These are phyloP conservation scores for Struthidea cinerea DNA, from an alignment of 2,113 vertebrate genomes.

Conservation along the genomic window DNA sequence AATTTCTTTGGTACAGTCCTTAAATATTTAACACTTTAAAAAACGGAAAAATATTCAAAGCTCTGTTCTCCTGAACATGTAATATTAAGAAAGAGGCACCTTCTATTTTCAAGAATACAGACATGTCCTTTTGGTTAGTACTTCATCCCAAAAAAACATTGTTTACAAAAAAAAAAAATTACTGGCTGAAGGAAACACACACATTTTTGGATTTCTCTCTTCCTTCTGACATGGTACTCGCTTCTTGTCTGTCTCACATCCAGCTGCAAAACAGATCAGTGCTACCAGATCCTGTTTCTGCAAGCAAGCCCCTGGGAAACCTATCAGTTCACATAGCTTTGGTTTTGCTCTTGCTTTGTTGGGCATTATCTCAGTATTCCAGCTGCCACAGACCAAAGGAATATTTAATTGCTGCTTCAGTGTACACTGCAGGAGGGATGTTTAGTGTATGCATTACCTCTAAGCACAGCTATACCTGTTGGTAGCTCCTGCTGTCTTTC, in stretches of 20 bases:
- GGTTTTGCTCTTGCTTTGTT: not conserved
- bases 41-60: not conserved
- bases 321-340: not conserved
- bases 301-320: not conserved
- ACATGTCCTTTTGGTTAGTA: not conserved
- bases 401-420: not conserved
- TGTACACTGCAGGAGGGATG: not conserved
- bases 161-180: not conserved
- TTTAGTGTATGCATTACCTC: not conserved
- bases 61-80: not conserved
- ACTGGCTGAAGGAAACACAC: not conserved
- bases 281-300: not conserved
- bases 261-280: not conserved
- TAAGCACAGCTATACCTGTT: not conserved
- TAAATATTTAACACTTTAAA: not conserved
- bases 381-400: not conserved
- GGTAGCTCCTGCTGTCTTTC: not conserved
- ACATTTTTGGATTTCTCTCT: not conserved
- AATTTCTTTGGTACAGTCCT: not conserved
- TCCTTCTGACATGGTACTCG: not conserved
- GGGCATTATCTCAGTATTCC: not conserved
- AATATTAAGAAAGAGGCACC: not conserved
- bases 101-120: conserved; percentile 2
- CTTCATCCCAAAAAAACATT: not conserved
- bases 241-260: not conserved